phyloP scores from a whole-genome alignment of 2,797 vertebrate genomes.

The Phylloscopus collybita region DNA sequence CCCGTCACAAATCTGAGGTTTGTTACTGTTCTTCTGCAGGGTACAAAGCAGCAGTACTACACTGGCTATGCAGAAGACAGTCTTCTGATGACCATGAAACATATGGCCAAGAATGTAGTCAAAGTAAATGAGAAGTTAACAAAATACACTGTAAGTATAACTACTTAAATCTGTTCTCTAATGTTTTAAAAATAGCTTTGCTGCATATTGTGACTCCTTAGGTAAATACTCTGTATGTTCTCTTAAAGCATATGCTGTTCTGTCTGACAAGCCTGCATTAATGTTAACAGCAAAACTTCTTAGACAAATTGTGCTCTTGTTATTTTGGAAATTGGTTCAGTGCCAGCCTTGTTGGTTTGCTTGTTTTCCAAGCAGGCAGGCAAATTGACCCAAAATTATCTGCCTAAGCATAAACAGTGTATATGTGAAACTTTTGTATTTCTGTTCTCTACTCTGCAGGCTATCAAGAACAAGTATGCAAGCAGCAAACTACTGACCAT shows the following conservation, averaged over 20 bases:
- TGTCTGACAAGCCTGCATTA: neutral
- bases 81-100: constrained; percentile 73
- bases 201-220: neutral
- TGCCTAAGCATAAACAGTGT: neutral
- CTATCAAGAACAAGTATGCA: constrained; percentile 90
- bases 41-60: constrained; percentile 75
- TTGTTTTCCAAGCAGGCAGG: neutral
- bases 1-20: accelerated
- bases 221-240: neutral
- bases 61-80: constrained; percentile 77
- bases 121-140: constrained; percentile 76
- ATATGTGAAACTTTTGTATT: neutral
- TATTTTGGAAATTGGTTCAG: neutral
- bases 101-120: constrained; percentile 81
- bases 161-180: neutral
- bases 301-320: neutral
- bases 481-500: constrained; percentile 87
- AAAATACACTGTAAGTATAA: constrained; percentile 76
- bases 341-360: neutral
- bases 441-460: constrained; percentile 71
- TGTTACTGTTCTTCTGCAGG: constrained; percentile 32
- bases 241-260: neutral
- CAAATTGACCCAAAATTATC: neutral
- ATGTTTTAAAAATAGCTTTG: neutral
- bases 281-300: neutral